Base-by-base conservation (phyloP, 1,140 invertebrate species). In the Lasioglossum albipes region DNA sequence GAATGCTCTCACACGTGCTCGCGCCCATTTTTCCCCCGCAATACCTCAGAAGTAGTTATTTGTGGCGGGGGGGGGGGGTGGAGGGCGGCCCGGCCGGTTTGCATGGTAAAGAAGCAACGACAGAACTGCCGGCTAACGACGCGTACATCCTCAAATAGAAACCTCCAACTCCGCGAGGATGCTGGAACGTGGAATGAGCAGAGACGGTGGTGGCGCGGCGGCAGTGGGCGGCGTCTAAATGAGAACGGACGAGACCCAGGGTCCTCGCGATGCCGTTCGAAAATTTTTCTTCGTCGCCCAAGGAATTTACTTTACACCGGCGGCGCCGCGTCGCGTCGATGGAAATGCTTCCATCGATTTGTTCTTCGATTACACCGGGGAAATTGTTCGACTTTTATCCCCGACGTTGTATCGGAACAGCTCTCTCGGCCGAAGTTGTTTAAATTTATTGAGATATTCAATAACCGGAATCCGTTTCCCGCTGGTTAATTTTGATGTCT, bases 21-120 rank as follows among this genome's bases (percentile, higher is more conserved):
- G 41, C 36, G 7, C 59, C 36, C 66, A 66, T 78, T 77, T 65
- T 71, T 59, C 7, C 16, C 52, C 20, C 52, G 41, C 42, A 18
- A 45, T 27, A 41, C 74, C 59, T 72, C 83, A 85, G 86, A 83
- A 87, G 87, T 89, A 87, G 86, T 89, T 90, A 89, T 88, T 91
- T 90, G 87, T 87, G 85, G 87, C 86, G 80, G 36, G 36, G 36
- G 27, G 80, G 36, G 36, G 36, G 27, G 27, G 27, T 27, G 27
- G 27, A 27, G 27, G 27, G 1, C 27, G 27, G 27, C 27, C 27
- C 27, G 27, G 65, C 75, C 81, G 85, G 84, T 90, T 90, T 90
- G 88, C 89, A 90, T 90, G 90, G 87, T 90, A 90, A 90, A 90
- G 84, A 84, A 89, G 85, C 86, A 75, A 67, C 71, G 79, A 79